Conservation (phyloP, 2,797 vertebrate genomes). For the Alca torda region DNA sequence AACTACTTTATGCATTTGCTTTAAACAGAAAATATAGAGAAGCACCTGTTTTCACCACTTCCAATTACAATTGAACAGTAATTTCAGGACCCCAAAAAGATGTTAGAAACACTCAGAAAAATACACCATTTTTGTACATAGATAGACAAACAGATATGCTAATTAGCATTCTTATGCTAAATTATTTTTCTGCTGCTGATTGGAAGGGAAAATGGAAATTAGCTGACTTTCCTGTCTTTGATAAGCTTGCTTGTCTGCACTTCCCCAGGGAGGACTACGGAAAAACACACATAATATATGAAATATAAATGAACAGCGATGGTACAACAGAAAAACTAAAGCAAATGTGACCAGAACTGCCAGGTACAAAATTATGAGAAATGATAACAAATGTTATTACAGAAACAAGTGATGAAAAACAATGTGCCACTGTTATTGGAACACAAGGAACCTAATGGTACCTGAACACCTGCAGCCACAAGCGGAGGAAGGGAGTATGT, state of each 20-base stretch:
- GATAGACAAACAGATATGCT: background rate
- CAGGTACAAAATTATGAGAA: background rate
- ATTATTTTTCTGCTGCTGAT: background rate
- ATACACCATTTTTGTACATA: background rate
- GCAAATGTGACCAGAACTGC: background rate
- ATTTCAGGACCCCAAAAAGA: background rate
- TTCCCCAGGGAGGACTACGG: background rate
- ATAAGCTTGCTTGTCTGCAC: background rate
- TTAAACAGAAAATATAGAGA: background rate
- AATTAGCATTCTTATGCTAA: background rate
- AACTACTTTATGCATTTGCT: background rate
- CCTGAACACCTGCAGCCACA: background rate
- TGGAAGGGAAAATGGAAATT: background rate
- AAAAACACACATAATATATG: background rate
- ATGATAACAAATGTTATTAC: background rate
- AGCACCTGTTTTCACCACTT: background rate
- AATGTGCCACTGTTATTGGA: background rate
- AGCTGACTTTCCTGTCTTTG: background rate
- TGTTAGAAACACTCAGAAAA: background rate
- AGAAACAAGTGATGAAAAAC: background rate
- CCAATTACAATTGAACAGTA: background rate
- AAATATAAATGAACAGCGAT: background rate
- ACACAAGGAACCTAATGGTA: background rate
- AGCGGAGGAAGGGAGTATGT: background rate
- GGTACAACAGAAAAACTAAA: background rate